phyloP scores from a whole-genome alignment of 2,113 vertebrate species.

The Labrus mixtus region DNA sequence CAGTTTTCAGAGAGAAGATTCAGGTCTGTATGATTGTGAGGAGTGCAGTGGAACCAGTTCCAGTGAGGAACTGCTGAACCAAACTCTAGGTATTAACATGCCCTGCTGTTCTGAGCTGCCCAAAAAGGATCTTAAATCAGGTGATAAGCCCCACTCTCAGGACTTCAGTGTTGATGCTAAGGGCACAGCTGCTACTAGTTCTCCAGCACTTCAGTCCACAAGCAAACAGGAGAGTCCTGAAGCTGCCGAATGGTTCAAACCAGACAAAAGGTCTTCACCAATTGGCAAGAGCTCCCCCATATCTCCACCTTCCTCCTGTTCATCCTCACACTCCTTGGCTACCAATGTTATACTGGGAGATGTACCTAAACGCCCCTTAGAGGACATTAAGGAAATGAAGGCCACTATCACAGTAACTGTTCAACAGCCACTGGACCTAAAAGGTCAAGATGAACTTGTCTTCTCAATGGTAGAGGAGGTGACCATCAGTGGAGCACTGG shows the following conservation, averaged over 20 bases:
- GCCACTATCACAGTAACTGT: slow-evolving; percentile 94
- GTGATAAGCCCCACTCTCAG: slow-evolving; percentile 84
- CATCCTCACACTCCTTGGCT: slow-evolving; percentile 63
- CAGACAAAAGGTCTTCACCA: slow-evolving; percentile 89
- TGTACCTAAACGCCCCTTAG: slow-evolving; percentile 61
- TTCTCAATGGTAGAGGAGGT: slow-evolving; percentile 97
- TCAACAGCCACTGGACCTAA: slow-evolving; percentile 93
- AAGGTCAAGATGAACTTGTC: slow-evolving; percentile 95
- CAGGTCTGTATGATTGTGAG: slow-evolving; percentile 89
- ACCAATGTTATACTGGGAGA: slow-evolving; percentile 61
- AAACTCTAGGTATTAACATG: slow-evolving; percentile 80
- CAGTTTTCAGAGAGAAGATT: slow-evolving; percentile 83
- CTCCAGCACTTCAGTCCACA: slow-evolving; percentile 57
- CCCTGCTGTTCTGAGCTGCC: slow-evolving; percentile 70
- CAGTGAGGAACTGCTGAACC: slow-evolving; percentile 86
- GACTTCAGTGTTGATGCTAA: slow-evolving; percentile 85
- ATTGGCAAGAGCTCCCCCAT: slow-evolving; percentile 94
- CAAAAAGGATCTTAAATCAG: slow-evolving; percentile 32
- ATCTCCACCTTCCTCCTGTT: slow-evolving; percentile 72
- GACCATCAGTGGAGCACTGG: slow-evolving; percentile 89
- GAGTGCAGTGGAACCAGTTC: slow-evolving; percentile 89
- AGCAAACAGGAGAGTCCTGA: slow-evolving; percentile 71
- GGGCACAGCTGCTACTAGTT: slow-evolving; percentile 77
- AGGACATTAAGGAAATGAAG: slow-evolving; percentile 87
- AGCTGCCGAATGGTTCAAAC: slow-evolving; percentile 82